Conservation (phyloP, 2,888 invertebrate genomes). For the Rhodophaea formosa region DNA sequence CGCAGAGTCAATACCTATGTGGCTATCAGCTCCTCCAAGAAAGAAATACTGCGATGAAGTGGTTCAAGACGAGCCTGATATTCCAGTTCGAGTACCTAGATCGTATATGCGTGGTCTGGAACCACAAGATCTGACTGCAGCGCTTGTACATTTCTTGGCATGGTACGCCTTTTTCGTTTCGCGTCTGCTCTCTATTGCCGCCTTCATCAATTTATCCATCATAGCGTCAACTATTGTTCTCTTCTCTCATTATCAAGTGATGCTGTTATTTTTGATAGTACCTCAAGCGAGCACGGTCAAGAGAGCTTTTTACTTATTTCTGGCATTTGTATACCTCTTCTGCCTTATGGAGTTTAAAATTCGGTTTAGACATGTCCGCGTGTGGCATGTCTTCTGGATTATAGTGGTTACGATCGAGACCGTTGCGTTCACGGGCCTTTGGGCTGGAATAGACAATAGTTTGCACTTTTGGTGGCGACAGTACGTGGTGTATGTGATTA, state of each 20-base stretch:
- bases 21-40: constrained; percentile 75
- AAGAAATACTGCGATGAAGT: constrained; percentile 58
- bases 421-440: constrained; percentile 84
- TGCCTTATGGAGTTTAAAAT: constrained; percentile 90
- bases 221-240: constrained; percentile 81
- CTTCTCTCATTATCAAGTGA: constrained; percentile 83
- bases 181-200: constrained; percentile 85
- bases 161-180: constrained; percentile 89
- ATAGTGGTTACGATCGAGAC: constrained; percentile 84
- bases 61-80: constrained; percentile 61
- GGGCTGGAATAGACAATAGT: constrained; percentile 75
- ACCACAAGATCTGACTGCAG: constrained; percentile 87
- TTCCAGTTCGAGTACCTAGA: constrained; percentile 65
- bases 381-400: constrained; percentile 86
- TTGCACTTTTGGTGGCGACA: constrained; percentile 86
- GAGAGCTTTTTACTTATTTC: constrained; percentile 84
- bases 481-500: constrained; percentile 83
- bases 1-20: constrained; percentile 75
- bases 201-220: constrained; percentile 85
- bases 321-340: constrained; percentile 88
- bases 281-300: constrained; percentile 81
- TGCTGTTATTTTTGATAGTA: constrained; percentile 84
- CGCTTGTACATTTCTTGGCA: constrained; percentile 85
- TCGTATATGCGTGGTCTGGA: constrained; percentile 84
- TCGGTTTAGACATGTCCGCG: constrained; percentile 86